Conservation (phyloP, 2,888 invertebrate genomes). For the Leistus spinibarbis region DNA sequence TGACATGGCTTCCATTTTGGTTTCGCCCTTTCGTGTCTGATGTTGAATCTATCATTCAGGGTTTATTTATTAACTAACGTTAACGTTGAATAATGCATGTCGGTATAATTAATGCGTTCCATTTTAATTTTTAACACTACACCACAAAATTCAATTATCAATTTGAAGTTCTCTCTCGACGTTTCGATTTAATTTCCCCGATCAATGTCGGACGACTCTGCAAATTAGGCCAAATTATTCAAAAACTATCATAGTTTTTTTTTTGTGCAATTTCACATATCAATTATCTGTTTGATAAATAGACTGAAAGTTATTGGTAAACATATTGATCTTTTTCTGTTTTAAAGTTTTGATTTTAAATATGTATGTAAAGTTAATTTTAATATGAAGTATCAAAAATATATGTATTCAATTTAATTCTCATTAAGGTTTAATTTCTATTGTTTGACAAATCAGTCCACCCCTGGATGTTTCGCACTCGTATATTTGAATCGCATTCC, state of each 20-base stretch:
- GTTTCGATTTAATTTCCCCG: not conserved
- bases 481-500: slow-evolving; percentile 9
- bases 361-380: too few species aligned
- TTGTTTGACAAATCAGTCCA: not conserved
- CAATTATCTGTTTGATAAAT: not conserved
- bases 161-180: slow-evolving; percentile 3
- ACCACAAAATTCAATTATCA: slow-evolving; percentile 21
- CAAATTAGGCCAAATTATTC: not conserved
- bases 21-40: not conserved
- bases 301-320: too few species aligned
- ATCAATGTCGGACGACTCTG: not conserved
- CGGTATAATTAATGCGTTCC: not conserved
- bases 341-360: too few species aligned
- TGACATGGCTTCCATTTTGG: not conserved
- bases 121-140: slow-evolving; percentile 17
- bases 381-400: too few species aligned
- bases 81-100: not conserved
- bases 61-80: not conserved
- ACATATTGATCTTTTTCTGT: too few species aligned
- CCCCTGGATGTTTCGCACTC: not conserved
- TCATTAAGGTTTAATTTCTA: too few species aligned
- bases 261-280: not conserved
- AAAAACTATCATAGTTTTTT: not conserved
- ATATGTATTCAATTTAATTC: too few species aligned
- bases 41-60: not conserved